Conservation (phyloP, 2,113 vertebrate genomes). For the Festucalex cinctus region DNA sequence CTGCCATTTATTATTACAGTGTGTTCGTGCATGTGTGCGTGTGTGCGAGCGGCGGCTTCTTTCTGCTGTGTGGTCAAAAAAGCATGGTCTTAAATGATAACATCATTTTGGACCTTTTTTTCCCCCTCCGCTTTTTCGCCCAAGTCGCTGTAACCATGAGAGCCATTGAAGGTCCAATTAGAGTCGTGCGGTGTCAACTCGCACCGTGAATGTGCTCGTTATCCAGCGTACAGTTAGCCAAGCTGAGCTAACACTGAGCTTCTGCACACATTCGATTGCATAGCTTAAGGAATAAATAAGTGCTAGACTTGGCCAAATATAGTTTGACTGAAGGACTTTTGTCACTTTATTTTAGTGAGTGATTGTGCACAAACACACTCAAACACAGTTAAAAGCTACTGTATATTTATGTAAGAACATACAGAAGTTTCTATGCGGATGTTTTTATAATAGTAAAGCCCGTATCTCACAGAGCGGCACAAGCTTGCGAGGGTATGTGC, state of each 20-base stretch:
- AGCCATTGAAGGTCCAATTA: slow-evolving; percentile 49
- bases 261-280: slow-evolving; percentile 23
- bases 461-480: too few relatives aligned
- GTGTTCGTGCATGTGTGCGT: background rate
- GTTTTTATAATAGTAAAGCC: background rate
- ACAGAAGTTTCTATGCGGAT: background rate
- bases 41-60: slow-evolving; percentile 29
- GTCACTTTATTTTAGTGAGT: slow-evolving; percentile 16
- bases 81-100: slow-evolving; percentile 48
- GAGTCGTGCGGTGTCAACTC: slow-evolving; percentile 21
- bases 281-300: slow-evolving; percentile 18
- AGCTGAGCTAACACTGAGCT: slow-evolving; percentile 29
- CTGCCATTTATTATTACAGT: slow-evolving; percentile 43
- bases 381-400: background rate
- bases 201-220: slow-evolving; percentile 53
- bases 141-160: slow-evolving; percentile 3
- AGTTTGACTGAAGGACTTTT: slow-evolving; percentile 19
- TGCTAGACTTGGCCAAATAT: background rate
- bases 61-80: slow-evolving; percentile 44
- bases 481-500: too few relatives aligned
- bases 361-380: background rate
- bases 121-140: background rate
- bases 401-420: background rate
- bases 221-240: slow-evolving; percentile 24
- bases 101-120: slow-evolving; percentile 21